A percentile compares a stretch with the other conserved stretches of the same genome.
phyloP scores from a whole-genome alignment of 2,113 vertebrate species.

The Ailurus styani region DNA sequence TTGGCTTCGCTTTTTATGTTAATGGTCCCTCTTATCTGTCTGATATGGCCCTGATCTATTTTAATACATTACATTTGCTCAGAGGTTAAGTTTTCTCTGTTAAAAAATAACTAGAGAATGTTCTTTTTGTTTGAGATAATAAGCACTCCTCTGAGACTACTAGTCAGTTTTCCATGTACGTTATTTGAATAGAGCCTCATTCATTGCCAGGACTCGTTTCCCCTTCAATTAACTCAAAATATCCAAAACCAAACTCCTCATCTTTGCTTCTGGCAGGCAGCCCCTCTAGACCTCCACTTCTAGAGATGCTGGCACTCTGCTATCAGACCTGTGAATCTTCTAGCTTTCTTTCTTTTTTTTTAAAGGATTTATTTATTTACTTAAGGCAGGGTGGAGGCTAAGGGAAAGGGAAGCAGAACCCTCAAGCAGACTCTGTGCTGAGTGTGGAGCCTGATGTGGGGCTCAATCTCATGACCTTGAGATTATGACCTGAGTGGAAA shows the following conservation, averaged over 20 bases:
- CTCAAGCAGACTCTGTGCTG: too few species aligned
- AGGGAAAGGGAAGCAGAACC: background rate
- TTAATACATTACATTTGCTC: background rate
- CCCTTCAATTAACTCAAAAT: background rate
- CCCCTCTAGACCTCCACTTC: fast-evolving
- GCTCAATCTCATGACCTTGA: background rate
- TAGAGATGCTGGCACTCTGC: background rate
- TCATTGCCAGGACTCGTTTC: background rate
- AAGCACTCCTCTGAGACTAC: background rate
- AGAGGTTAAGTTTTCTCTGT: background rate
- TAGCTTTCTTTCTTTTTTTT: background rate
- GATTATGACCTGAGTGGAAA: background rate
- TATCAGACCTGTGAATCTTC: background rate
- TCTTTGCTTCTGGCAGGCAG: background rate
- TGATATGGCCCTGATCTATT: background rate
- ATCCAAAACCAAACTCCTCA: background rate
- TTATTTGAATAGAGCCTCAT: background rate
- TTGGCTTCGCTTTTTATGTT: background rate
- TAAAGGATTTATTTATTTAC: background rate
- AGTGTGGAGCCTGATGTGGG: background rate
- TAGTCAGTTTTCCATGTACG: background rate
- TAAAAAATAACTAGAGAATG: background rate
- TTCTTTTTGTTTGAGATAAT: background rate
- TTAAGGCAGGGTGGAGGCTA: background rate
- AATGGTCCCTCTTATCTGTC: background rate